Percentiles rank a stretch among this genome's conserved stretches.
Evolutionary conservation across 1,140 invertebrate species (phyloP).

Genomic region (Neodiprion pinetum): DNA sequence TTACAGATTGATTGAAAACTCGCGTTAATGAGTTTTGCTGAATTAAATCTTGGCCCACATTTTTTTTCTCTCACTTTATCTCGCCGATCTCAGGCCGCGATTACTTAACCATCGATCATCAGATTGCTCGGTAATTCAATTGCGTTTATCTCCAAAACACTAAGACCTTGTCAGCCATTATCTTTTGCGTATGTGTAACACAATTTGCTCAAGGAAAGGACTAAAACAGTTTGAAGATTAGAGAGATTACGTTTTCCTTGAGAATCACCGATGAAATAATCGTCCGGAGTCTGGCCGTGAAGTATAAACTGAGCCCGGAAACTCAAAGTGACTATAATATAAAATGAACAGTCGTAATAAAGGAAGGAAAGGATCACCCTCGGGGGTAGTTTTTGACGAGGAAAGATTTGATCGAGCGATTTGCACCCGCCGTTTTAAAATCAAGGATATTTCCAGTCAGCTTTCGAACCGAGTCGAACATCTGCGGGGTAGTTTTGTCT

Average conservation of each 20-base stretch:
- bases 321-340: not conserved
- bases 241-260: too few species aligned
- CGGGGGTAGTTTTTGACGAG: not conserved
- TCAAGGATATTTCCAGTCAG: not conserved
- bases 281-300: not conserved
- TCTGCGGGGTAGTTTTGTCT: constrained; percentile 19
- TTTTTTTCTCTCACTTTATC: not conserved
- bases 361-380: too few species aligned
- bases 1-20: constrained; percentile 17
- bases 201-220: too few species aligned
- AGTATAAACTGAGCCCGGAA: not conserved
- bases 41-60: not conserved
- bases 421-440: not conserved
- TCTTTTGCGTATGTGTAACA: too few species aligned
- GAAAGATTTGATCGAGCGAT: not conserved
- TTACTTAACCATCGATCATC: not conserved
- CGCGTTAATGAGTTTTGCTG: not conserved
- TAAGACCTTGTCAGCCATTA: too few species aligned
- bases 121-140: too few species aligned
- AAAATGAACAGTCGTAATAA: not conserved
- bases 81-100: not conserved
- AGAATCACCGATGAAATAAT: not conserved
- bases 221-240: too few species aligned
- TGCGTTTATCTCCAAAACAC: too few species aligned
- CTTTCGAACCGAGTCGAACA: not conserved